These are phyloP conservation scores for Pristis pectinata DNA, from an alignment of 2,797 vertebrate species.

Conservation along the genomic window DNA sequence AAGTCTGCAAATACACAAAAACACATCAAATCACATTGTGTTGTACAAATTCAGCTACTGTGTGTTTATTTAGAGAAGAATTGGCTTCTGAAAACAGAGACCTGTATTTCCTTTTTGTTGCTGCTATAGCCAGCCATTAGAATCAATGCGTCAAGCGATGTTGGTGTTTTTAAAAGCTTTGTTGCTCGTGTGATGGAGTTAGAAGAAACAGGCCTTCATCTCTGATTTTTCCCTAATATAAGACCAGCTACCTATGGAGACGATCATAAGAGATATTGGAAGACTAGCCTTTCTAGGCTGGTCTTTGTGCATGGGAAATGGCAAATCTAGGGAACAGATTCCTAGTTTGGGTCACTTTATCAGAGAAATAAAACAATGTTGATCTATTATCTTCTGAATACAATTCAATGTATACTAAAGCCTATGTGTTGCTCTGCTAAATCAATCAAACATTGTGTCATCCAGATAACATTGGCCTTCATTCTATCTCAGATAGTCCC, in stretches of 20 bases:
- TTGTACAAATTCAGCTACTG: not conserved
- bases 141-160: not conserved
- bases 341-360: not conserved
- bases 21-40: not conserved
- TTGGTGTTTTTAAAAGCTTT: not conserved
- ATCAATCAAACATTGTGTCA: not conserved
- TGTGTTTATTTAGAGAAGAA: not conserved
- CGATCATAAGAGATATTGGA: not conserved
- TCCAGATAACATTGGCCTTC: too few species aligned
- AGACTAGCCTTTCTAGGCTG: too few species aligned
- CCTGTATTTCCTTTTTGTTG: not conserved
- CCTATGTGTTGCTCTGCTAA: not conserved
- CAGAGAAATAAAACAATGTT: not conserved
- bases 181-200: not conserved
- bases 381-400: not conserved
- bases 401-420: not conserved
- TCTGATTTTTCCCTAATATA: not conserved
- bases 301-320: not conserved
- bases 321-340: not conserved
- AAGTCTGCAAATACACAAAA: not conserved
- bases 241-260: not conserved
- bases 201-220: not conserved
- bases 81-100: not conserved
- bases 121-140: not conserved
- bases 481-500: too few species aligned